A percentile compares a stretch with the other conserved stretches of the same genome.
These are phyloP conservation scores for Pangasius macronema DNA, from an alignment of 2,797 vertebrate species.

Conservation along the genomic window DNA sequence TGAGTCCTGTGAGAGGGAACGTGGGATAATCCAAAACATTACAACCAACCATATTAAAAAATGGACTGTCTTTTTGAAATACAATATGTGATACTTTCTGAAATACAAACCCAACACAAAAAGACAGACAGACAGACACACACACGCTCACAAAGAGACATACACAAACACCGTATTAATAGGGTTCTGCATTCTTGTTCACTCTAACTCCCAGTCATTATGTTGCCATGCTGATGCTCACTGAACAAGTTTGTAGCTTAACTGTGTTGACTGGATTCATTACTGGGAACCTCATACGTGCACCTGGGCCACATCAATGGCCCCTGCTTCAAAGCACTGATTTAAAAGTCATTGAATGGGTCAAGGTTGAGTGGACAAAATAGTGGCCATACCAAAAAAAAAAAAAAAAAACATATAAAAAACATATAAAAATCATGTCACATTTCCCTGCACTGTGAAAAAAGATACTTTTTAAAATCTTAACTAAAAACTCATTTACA, in stretches of 20 bases:
- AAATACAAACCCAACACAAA: not conserved
- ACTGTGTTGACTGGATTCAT: constrained; percentile 42
- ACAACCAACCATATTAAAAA: not conserved
- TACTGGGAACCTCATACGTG: constrained; percentile 28
- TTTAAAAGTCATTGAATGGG: constrained; percentile 25
- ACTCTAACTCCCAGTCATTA: constrained; percentile 67
- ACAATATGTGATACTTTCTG: constrained; percentile 6
- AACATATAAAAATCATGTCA: not conserved
- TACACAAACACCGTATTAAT: constrained; percentile 28
- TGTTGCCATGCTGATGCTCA: constrained; percentile 55
- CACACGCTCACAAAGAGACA: constrained; percentile 27
- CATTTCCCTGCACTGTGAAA: not conserved
- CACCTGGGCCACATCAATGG: constrained; percentile 31
- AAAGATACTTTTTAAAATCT: not conserved
- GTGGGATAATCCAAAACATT: not conserved
- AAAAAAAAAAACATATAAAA: not conserved
- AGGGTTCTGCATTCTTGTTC: constrained; percentile 52
- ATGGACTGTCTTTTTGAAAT: constrained; percentile 27
- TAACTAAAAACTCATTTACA: not conserved
- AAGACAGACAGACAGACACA: not conserved
- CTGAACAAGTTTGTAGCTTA: constrained; percentile 48
- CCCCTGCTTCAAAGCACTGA: constrained; percentile 38
- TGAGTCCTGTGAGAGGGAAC: not conserved
- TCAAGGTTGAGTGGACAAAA: constrained; percentile 17
- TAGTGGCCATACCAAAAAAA: not conserved